Conservation (phyloP, 2,888 invertebrate genomes). For the Prosapia bicincta region DNA sequence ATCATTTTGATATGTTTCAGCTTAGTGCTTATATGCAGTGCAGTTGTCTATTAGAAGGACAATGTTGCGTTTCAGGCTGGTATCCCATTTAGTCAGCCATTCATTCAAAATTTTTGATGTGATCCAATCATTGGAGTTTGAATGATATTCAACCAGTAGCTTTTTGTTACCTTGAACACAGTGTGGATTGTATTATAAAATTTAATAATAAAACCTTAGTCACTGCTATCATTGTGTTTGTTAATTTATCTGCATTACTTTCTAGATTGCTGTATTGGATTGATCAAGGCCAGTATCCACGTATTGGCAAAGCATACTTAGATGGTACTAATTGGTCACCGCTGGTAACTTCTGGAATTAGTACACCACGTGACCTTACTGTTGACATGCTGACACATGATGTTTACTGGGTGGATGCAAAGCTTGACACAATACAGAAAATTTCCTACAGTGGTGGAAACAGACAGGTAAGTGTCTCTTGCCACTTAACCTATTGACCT, state of each 20-base stretch:
- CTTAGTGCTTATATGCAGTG: too few species aligned
- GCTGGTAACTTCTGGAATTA: constrained; percentile 86
- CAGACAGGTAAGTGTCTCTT: constrained; percentile 52
- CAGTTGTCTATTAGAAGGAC: too few species aligned
- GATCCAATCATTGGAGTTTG: too few species aligned
- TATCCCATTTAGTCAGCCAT: too few species aligned
- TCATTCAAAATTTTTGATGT: too few species aligned
- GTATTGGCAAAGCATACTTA: constrained; percentile 83
- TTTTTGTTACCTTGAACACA: too few species aligned
- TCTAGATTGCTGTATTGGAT: constrained; percentile 88
- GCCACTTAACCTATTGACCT: too few species aligned
- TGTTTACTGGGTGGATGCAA: constrained; percentile 97
- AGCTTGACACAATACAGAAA: constrained; percentile 90
- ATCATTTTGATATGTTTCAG: too few species aligned
- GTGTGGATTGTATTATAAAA: too few species aligned
- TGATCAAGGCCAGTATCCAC: constrained; percentile 94
- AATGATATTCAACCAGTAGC: too few species aligned
- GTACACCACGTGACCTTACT: constrained; percentile 83
- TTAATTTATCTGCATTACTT: not conserved
- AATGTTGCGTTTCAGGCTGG: too few species aligned
- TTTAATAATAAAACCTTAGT: not conserved
- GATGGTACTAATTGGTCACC: constrained; percentile 86
- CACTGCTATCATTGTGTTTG: too few species aligned
- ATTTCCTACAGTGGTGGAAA: constrained; percentile 80
- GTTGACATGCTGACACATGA: constrained; percentile 93